phyloP scores from a whole-genome alignment of 2,797 vertebrate genomes.

The Graptemys geographica region DNA sequence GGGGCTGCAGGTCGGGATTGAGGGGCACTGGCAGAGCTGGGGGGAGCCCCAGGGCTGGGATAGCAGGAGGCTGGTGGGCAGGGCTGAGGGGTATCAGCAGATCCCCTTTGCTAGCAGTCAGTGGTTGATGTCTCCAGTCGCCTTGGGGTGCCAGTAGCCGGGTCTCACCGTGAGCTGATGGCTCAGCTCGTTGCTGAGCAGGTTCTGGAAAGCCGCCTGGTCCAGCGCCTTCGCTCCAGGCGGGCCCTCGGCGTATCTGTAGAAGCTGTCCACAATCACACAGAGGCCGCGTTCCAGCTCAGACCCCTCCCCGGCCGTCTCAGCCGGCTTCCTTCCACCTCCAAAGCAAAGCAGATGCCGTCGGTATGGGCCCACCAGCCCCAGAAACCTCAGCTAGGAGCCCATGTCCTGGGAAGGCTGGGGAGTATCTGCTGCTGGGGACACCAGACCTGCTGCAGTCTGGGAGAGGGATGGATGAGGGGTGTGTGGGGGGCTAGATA shows the following conservation, averaged over 20 bases:
- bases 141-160: not conserved
- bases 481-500: too few relatives aligned
- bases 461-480: not conserved
- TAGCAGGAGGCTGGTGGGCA: too few relatives aligned
- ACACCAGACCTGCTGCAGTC: not conserved
- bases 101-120: not conserved
- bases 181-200: not conserved
- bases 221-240: not conserved
- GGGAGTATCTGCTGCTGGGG: not conserved
- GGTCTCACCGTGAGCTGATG: not conserved
- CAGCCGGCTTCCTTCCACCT: not conserved
- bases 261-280: not conserved
- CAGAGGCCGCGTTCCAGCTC: not conserved
- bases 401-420: not conserved
- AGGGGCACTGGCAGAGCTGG: too few relatives aligned
- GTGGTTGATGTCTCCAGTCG: not conserved
- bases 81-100: too few relatives aligned
- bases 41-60: too few relatives aligned
- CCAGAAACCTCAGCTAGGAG: not conserved
- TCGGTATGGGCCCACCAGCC: not conserved
- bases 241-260: not conserved
- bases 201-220: not conserved
- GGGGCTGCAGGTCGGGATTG: too few relatives aligned
- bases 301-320: not conserved
- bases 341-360: not conserved